Conservation (phyloP, 2,888 invertebrate species). For the Cephus sareptanus region DNA sequence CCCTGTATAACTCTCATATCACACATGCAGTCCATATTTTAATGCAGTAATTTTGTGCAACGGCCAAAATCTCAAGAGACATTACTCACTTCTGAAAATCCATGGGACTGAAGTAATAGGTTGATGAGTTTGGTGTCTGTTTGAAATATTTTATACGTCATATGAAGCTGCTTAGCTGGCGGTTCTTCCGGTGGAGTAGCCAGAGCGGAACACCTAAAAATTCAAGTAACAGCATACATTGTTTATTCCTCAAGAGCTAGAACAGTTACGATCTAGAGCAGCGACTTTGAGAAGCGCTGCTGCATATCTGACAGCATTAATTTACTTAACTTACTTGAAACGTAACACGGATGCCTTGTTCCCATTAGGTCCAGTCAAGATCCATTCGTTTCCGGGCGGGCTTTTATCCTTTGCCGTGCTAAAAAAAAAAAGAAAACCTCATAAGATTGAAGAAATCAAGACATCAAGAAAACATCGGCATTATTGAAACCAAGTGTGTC, state of each 20-base stretch:
- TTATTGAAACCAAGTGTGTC: not conserved
- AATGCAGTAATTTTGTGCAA: not conserved
- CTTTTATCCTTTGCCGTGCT: constrained; percentile 53
- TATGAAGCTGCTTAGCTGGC: constrained; percentile 70
- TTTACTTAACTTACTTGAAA: constrained; percentile 54
- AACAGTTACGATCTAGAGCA: not conserved
- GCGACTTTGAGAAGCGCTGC: not conserved
- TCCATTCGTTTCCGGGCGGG: constrained; percentile 55
- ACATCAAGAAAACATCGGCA: not conserved
- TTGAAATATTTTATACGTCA: constrained; percentile 84
- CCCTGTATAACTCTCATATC: not conserved
- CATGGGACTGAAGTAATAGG: constrained; percentile 81
- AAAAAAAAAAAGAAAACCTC: constrained; percentile 29
- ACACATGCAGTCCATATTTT: not conserved
- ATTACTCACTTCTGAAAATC: constrained; percentile 74
- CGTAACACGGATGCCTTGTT: constrained; percentile 56
- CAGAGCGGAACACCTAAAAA: constrained; percentile 58
- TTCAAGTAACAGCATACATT: not conserved
- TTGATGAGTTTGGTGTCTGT: constrained; percentile 84
- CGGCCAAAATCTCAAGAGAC: not conserved
- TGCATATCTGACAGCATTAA: not conserved
- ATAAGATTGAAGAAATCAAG: too few relatives aligned
- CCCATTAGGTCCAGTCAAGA: constrained; percentile 53
- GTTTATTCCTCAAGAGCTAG: not conserved
- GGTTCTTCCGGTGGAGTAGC: constrained; percentile 60